phyloP scores from a whole-genome alignment of 1,140 invertebrate genomes.

The Ephestia elutella region DNA sequence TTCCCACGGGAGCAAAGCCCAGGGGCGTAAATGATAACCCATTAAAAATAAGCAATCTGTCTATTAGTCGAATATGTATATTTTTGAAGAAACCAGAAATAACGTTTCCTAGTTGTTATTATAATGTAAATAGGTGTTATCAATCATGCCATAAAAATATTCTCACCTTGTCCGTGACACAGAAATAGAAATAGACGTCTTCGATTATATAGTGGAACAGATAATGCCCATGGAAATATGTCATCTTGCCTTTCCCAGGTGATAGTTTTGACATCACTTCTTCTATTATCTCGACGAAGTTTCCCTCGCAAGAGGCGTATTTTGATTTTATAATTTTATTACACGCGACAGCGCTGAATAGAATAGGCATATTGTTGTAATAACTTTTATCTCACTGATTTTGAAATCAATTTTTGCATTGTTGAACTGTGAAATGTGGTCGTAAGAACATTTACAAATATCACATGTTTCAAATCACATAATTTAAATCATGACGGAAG shows the following conservation, averaged over 20 bases:
- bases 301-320: slow-evolving; percentile 90
- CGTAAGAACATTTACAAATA: too few relatives aligned
- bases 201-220: slow-evolving; percentile 92
- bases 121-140: too few relatives aligned
- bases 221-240: slow-evolving; percentile 91
- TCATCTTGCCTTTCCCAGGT: slow-evolving; percentile 86
- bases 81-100: too few relatives aligned
- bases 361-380: slow-evolving; percentile 80
- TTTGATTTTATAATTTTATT: slow-evolving; percentile 85
- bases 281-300: slow-evolving; percentile 92
- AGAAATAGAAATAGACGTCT: slow-evolving; percentile 88
- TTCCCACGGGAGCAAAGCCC: too few relatives aligned
- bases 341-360: slow-evolving; percentile 89
- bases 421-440: too few relatives aligned
- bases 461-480: too few relatives aligned
- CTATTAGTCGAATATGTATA: too few relatives aligned
- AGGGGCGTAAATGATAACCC: too few relatives aligned
- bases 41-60: too few relatives aligned
- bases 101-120: too few relatives aligned
- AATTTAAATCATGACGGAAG: too few relatives aligned
- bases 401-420: not conserved
- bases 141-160: not conserved
- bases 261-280: slow-evolving; percentile 88
- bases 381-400: not conserved
- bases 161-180: slow-evolving; percentile 95